Evolutionary conservation across 1,140 invertebrate species (phyloP), one percentile per base, ranked within the genome.

Genomic region (Camponotus floridanus): DNA sequence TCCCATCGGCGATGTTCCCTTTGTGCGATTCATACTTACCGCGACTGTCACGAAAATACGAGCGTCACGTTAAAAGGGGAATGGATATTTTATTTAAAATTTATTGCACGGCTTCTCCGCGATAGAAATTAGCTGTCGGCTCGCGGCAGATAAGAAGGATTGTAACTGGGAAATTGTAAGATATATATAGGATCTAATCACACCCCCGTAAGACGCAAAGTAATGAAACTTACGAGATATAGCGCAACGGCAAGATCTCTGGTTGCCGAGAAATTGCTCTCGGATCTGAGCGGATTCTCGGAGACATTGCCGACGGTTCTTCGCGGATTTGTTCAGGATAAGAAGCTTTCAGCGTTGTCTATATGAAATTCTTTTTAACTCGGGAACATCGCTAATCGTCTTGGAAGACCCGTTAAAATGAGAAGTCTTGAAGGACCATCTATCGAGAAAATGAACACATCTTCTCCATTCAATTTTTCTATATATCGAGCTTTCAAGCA

Each of bases 301-400:
- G 57, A 45, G 76, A 76, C 81, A 65, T 78, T 51, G 83, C 57
- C 83, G 45, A 80, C 31, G 45, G 65, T 48, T 86, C 84, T 64
- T 80, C 67, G 55, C 85, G 85, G 78, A 87, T 86, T 86, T 87
- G 85, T 78, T 73, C 61, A 31, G 57, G 86, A 87, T 88, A 87
- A 88, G 87, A 87, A 74, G 85, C 85, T 87, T 87, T 76, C 36
- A 59, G n/a, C 78, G 78, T 87, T 87, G 48, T 87, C 79, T 84
- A 65, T 73, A 80, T 61, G 86, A 88, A 76, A 87, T 74, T 59
- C 59, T 62, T 87, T 79, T 87, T 87, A 88, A 78, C 64, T 64
- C 73, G 31, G n/a, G 7, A 21, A 65, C 71, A 85, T 85, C 42
- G 79, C 76, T 88, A 88, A 88, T 88, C 59, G 73, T 79, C 76